A percentile compares a stretch with the other conserved stretches of the same genome.
phyloP scores from a whole-genome alignment of 2,888 invertebrate species.

The Eupeodes latifasciatus region DNA sequence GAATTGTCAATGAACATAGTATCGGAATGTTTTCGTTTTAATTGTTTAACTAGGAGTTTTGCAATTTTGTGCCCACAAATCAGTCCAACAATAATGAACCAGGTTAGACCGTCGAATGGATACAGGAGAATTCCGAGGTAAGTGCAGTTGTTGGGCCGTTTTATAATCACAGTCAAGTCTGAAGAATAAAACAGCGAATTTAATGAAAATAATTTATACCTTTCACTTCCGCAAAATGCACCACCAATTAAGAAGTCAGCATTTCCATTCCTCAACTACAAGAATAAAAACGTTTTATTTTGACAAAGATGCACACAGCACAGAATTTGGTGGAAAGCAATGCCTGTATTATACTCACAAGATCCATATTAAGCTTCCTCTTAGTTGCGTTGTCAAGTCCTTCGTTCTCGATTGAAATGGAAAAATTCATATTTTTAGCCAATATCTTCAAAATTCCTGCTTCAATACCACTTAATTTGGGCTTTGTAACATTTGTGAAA shows the following conservation, averaged over 20 bases:
- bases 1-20: background rate
- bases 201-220: background rate
- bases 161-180: background rate
- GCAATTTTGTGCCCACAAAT: background rate
- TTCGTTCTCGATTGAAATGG: background rate
- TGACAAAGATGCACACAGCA: background rate
- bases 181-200: no score
- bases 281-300: no score
- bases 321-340: background rate
- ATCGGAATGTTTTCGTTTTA: background rate
- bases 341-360: background rate
- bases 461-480: background rate
- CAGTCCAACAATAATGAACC: background rate
- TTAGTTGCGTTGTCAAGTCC: background rate
- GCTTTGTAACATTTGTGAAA: background rate
- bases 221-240: background rate
- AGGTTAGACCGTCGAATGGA: background rate
- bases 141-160: background rate
- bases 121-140: background rate
- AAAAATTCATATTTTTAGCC: background rate
- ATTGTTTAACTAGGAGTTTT: background rate
- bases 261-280: background rate
- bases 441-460: background rate
- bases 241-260: conserved; percentile 2
- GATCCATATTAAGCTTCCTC: background rate